phyloP scores from a whole-genome alignment of 2,888 invertebrate species.

The Pandemis heparana region DNA sequence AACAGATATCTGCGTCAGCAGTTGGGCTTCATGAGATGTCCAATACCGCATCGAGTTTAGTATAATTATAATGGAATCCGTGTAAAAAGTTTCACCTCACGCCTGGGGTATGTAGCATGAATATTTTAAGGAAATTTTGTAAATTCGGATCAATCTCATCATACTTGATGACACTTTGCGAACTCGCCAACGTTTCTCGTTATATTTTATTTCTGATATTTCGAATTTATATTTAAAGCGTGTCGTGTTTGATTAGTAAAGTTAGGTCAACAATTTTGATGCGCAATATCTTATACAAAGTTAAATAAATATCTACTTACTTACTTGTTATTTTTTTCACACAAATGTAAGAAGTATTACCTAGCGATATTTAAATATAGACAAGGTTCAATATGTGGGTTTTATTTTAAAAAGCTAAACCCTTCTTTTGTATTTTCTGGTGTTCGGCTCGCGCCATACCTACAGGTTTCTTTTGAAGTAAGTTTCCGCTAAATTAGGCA shows the following conservation, averaged over 20 bases:
- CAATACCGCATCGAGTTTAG: slow-evolving; percentile 25
- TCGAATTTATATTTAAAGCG: neutral
- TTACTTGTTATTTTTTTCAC: neutral
- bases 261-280: too few relatives aligned
- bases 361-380: neutral
- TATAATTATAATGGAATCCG: slow-evolving; percentile 35
- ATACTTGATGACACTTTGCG: slow-evolving; percentile 60
- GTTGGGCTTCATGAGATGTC: slow-evolving; percentile 13
- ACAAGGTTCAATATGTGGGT: slow-evolving; percentile 9
- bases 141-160: slow-evolving; percentile 70
- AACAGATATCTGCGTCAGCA: neutral
- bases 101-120: slow-evolving; percentile 38
- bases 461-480: slow-evolving; percentile 64
- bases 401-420: slow-evolving; percentile 46
- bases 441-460: slow-evolving; percentile 51
- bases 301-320: too few relatives aligned
- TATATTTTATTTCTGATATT: neutral
- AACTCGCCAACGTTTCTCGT: slow-evolving; percentile 53
- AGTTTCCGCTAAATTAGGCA: slow-evolving; percentile 65
- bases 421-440: slow-evolving; percentile 47
- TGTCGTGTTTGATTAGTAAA: neutral
- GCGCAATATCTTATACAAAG: too few relatives aligned
- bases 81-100: slow-evolving; percentile 30
- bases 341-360: neutral
- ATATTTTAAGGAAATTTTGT: slow-evolving; percentile 54